Base-by-base conservation (phyloP, 2,888 invertebrate species). In the Phoenoteleia sp. region DNA sequence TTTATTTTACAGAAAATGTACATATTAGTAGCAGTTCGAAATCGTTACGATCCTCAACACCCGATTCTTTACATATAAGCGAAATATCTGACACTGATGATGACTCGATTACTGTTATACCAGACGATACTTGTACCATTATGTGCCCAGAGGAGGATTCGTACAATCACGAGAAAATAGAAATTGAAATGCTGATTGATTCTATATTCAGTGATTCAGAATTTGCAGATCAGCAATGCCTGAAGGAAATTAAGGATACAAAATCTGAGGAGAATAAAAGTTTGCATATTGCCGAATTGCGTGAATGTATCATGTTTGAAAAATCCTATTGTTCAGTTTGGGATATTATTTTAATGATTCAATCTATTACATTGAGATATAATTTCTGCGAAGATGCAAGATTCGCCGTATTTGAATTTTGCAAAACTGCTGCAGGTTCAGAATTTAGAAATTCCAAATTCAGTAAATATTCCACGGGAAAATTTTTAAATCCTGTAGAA, bases 401-500 rank as follows among this genome's bases (percentile, higher is more conserved):
- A 33, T 58, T n/a, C 33, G 56, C 33, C 1, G 1, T 58, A 9
- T 58, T 58, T 19, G n/a, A 58, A 19, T 56, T 56, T 17, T 56
- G 27, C 17, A 33, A 29, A 29, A 21, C 21, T 29, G 29, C n/a
- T 5, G 56, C 56, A 15, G 56, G 56, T n/a, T 21, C 56, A 2
- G 56, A 56, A 56, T 56, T 56, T 29, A 9, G 15, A 19, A 27
- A 29, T 11, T 69, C 17, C 2, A 7, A 54, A 17, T 47, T 67
- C 9, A 54, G 54, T 25, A 69, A 69, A 54, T 39, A 39, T 56
- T 39, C 23, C 1, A 21, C 56, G 15, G 39, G 19, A 21, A 56
- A 69, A 39, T 39, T 69, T 25, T 69, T 69, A 9, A 54, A 54
- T 69, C 69, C 69, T 6, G 7, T 42, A 17, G n/a, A 36, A 42